A percentile compares a stretch with the other conserved stretches of the same genome.
These are phyloP conservation scores for Rhinophrynus dorsalis DNA, from an alignment of 2,797 vertebrate genomes.

Conservation along the genomic window DNA sequence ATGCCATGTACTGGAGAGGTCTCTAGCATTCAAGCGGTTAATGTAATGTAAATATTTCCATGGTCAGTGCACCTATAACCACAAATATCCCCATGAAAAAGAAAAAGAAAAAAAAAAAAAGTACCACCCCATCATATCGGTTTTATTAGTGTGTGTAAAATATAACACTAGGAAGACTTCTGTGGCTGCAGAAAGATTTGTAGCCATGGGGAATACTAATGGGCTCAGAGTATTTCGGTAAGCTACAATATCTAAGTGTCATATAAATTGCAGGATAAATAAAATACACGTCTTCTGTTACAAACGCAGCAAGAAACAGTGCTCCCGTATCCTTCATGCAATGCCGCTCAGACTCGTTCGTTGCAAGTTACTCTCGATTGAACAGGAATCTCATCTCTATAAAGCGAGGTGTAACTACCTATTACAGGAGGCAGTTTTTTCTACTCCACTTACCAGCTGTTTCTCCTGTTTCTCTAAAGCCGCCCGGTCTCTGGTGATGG, in stretches of 20 bases:
- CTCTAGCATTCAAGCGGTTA: no score
- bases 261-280: slow-evolving; percentile 8
- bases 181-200: neutral
- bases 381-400: neutral
- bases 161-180: no score
- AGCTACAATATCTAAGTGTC: neutral
- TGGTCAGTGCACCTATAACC: no score
- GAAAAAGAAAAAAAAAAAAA: no score
- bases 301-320: neutral
- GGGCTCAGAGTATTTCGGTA: neutral
- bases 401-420: neutral
- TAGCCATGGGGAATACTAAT: slow-evolving; percentile 8
- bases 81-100: no score
- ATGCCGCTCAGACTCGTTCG: neutral
- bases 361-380: slow-evolving; percentile 1
- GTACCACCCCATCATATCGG: no score
- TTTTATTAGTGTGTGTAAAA: no score
- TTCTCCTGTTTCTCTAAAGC: slow-evolving; percentile 95
- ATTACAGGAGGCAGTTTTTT: slow-evolving; percentile 20
- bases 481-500: slow-evolving; percentile 90
- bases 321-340: neutral
- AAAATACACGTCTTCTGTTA: neutral
- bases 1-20: no score
- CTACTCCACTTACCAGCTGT: slow-evolving; percentile 84
- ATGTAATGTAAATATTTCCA: no score